Evolutionary conservation across 1,140 invertebrate genomes (phyloP), one percentile per base, ranked within the genome.

Genomic region (Plodia interpunctella): DNA sequence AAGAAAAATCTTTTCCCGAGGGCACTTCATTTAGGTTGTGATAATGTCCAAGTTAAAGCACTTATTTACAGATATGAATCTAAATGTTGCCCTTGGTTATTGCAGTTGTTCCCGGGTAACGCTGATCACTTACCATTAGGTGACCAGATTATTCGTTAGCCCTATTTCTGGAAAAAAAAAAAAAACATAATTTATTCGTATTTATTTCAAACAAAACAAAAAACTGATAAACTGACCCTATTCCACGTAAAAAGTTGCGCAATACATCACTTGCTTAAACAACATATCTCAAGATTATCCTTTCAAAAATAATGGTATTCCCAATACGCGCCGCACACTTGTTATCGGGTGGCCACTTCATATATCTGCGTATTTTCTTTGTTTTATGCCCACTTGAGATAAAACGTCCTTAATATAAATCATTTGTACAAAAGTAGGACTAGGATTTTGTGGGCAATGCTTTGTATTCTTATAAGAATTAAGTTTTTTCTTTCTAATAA

Each of bases 241-340:
- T 59, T 59, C 63, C 55, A 66, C 69, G 60, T 59, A 66, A 21
- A 69, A 68, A 67, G 49, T 72, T 66, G 6, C 9, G 0, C 44
- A 62, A 72, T 72, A 72, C 65, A 72, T 72, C 63, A 66, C 25
- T 49, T 53, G 62, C 52, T 69, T 69, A 66, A 63, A 69, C 54
- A 51, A 60, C 19, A 72, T 69, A 72, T 63, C 66, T 72, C 70
- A 13, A 64, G 70, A 72, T 72, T 63, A 72, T 69, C 70, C 65
- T 59, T 53, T 59, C 61, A 65, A 72, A 72, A 66, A 72, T 63
- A 72, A 55, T 49, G 60, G 58, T 59, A 62, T 55, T 55, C 49
- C 55, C 66, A 55, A 66, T 72, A 69, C 64, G 57, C 62, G 69
- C 55, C 57, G 58, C 62, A 35, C 65, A 66, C 50, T 59, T 57